Evolutionary conservation across 2,113 vertebrate genomes (phyloP).

Genomic region (Myotis brandtii): DNA sequence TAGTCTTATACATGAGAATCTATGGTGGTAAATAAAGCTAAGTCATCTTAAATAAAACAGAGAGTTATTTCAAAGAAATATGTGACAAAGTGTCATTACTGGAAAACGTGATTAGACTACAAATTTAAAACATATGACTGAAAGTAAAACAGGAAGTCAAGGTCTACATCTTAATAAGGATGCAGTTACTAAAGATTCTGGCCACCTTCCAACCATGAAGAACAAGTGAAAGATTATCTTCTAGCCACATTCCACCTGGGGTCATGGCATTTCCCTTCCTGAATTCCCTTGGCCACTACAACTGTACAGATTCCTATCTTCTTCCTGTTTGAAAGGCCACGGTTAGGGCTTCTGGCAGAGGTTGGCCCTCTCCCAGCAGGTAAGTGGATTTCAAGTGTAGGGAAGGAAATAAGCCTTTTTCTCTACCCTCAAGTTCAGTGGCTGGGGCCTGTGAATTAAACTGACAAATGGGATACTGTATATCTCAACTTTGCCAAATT

Average conservation of each 20-base stretch:
- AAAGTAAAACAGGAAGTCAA: slow-evolving; percentile 24
- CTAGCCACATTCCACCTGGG: background rate
- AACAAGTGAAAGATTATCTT: background rate
- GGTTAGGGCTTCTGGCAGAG: background rate
- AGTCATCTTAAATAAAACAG: slow-evolving; percentile 3
- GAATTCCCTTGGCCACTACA: background rate
- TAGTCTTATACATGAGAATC: background rate
- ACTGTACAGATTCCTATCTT: background rate
- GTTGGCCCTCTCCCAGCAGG: background rate
- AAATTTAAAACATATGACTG: background rate
- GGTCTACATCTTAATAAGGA: background rate
- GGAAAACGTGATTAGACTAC: background rate
- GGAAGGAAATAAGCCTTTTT: background rate
- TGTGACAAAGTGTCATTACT: background rate
- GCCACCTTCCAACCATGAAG: background rate
- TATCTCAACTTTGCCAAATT: background rate
- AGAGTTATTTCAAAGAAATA: background rate
- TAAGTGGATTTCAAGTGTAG: background rate
- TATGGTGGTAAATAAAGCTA: background rate
- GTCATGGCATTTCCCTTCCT: background rate
- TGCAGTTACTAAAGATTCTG: background rate
- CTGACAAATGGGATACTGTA: background rate
- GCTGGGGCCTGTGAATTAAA: background rate
- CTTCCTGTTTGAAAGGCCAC: background rate
- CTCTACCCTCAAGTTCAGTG: background rate